Percentiles rank a stretch among this genome's conserved stretches.
Conservation (phyloP, 2,888 invertebrate genomes). For the Ethmia dodecea region DNA sequence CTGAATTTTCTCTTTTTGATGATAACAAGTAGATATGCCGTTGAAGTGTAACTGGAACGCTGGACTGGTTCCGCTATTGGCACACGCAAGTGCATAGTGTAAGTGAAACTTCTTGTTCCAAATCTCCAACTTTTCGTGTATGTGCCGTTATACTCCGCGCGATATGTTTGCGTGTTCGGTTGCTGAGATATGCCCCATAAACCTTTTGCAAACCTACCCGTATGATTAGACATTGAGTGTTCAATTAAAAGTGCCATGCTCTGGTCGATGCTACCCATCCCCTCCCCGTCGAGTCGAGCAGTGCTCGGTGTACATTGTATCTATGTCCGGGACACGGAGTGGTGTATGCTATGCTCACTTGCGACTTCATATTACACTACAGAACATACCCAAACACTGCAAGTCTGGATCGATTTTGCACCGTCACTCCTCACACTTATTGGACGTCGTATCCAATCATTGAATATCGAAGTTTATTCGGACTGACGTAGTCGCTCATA, state of each 20-base stretch:
- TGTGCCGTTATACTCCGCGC: conserved; percentile 65
- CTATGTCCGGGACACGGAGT: conserved; percentile 47
- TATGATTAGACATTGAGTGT: conserved; percentile 57
- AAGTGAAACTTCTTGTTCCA: conserved; percentile 79
- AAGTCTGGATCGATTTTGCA: conserved; percentile 80
- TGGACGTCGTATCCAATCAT: conserved; percentile 30
- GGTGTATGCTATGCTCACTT: conserved; percentile 56
- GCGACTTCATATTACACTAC: conserved; percentile 36
- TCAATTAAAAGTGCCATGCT: conserved; percentile 75
- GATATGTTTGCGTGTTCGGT: conserved; percentile 73
- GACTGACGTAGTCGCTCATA: conserved; percentile 18
- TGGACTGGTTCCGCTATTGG: conserved; percentile 70
- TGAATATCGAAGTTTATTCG: conserved; percentile 33
- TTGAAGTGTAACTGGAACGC: conserved; percentile 61
- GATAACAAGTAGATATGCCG: conserved; percentile 54
- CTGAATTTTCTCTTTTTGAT: conserved; percentile 70
- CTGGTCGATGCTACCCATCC: conserved; percentile 65
- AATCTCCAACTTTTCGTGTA: conserved; percentile 75
- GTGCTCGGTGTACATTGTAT: conserved; percentile 32
- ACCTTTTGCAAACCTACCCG: conserved; percentile 55
- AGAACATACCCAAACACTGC: conserved; percentile 55
- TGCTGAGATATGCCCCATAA: conserved; percentile 56
- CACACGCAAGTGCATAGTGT: conserved; percentile 76
- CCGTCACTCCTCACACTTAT: conserved; percentile 72
- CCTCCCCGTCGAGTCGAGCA: conserved; percentile 38